These are phyloP conservation scores for Caenorhabditis sp. DNA, from an alignment of 2,888 invertebrate genomes.

Conservation along the genomic window DNA sequence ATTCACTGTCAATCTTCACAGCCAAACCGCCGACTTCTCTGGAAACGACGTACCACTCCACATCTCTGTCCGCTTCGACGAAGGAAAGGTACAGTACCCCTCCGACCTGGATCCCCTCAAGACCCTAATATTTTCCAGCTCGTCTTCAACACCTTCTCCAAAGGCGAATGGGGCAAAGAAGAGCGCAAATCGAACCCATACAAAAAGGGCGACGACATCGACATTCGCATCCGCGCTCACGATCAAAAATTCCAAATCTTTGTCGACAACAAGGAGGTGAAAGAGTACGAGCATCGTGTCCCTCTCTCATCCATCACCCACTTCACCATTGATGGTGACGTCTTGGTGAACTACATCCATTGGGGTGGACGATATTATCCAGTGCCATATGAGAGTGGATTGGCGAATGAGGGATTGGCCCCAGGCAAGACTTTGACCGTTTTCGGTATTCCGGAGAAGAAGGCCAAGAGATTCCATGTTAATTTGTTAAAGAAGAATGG, in stretches of 20 bases:
- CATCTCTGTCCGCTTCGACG: constrained; percentile 63
- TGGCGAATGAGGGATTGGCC: constrained; percentile 66
- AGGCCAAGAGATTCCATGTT: constrained; percentile 61
- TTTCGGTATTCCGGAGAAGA: constrained; percentile 69
- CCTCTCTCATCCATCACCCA: constrained; percentile 67
- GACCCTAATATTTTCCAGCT: constrained; percentile 29
- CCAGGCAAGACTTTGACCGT: constrained; percentile 67
- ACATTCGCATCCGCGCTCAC: constrained; percentile 70
- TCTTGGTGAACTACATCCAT: constrained; percentile 64
- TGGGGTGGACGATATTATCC: constrained; percentile 71
- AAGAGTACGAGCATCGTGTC: constrained; percentile 70
- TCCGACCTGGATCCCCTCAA: background rate
- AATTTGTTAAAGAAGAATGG: constrained; percentile 62
- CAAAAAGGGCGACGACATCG: constrained; percentile 70
- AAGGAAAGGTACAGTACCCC: constrained; percentile 48
- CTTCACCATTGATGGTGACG: constrained; percentile 70
- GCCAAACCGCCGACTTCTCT: constrained; percentile 66
- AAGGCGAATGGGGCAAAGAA: constrained; percentile 71
- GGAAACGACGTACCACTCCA: constrained; percentile 70
- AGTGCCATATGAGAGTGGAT: constrained; percentile 68
- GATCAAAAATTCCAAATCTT: constrained; percentile 69
- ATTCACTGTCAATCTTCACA: constrained; percentile 69
- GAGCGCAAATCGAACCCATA: constrained; percentile 70
- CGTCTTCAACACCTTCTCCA: constrained; percentile 69
- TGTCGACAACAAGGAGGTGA: constrained; percentile 69